Evolutionary conservation across 2,113 vertebrate genomes (phyloP).

Genomic region (Oceanites oceanicus): DNA sequence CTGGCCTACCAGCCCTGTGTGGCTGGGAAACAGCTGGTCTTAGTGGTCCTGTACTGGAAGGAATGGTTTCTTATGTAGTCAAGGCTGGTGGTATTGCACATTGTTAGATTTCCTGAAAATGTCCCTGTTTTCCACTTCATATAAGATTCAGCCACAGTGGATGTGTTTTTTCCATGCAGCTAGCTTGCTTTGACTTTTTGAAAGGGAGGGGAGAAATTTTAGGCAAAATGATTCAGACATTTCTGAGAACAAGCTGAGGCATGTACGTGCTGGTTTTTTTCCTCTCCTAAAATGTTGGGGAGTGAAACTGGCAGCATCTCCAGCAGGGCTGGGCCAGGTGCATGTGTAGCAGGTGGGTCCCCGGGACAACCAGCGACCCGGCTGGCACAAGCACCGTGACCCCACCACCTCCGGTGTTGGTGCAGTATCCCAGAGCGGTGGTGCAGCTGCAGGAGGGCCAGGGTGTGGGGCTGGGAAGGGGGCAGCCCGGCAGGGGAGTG

Average conservation of each 20-base stretch:
- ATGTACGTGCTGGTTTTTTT: rapidly evolving
- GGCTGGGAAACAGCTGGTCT: not conserved
- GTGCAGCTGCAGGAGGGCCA: not conserved
- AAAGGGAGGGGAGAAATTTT: not conserved
- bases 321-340: not conserved
- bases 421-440: not conserved
- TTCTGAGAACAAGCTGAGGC: not conserved
- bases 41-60: not conserved
- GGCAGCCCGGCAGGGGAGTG: rapidly evolving
- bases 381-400: not conserved
- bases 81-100: not conserved
- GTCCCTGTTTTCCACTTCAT: not conserved
- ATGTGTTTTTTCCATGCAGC: not conserved
- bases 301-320: not conserved
- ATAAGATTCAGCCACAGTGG: not conserved
- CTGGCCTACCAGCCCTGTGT: not conserved
- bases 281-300: not conserved
- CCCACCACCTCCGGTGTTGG: rapidly evolving
- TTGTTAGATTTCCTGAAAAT: not conserved
- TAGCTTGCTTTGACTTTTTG: not conserved
- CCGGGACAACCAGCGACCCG: rapidly evolving
- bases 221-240: not conserved
- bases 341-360: rapidly evolving
- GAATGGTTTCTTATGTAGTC: not conserved
- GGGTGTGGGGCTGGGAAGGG: not conserved